Conservation (phyloP, 1,140 invertebrate genomes). For the Pseudachorutes palmiensis region DNA sequence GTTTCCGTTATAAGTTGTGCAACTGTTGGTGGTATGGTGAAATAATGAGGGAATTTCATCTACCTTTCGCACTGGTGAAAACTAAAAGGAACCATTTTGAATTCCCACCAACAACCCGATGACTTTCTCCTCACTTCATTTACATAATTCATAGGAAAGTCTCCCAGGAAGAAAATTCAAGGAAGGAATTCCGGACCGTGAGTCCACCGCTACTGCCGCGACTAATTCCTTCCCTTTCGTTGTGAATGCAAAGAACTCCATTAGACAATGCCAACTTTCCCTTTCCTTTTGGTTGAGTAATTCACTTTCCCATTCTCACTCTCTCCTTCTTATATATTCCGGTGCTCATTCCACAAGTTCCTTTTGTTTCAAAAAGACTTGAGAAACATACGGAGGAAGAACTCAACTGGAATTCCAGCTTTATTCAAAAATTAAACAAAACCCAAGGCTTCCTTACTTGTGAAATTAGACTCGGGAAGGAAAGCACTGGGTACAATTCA, state of each 20-base stretch:
- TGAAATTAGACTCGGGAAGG: too few species aligned
- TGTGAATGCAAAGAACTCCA: neutral
- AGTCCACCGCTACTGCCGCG: neutral
- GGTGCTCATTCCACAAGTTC: neutral
- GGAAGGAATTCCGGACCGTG: slow-evolving; percentile 5
- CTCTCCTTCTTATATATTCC: neutral
- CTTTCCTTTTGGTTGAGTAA: neutral
- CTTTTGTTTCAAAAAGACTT: neutral
- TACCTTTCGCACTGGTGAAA: too few species aligned
- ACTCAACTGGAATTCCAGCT: neutral
- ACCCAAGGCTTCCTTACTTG: neutral
- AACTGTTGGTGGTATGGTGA: neutral
- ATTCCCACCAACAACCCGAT: neutral
- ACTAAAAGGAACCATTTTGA: too few species aligned
- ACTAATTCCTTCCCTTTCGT: slow-evolving; percentile 2
- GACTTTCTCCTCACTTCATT: neutral
- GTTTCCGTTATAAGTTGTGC: neutral
- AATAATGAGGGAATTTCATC: neutral
- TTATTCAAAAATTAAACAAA: slow-evolving; percentile 1
- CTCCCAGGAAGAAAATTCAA: slow-evolving; percentile 3
- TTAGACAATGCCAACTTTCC: neutral
- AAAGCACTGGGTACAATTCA: too few species aligned
- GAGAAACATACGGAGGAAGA: neutral
- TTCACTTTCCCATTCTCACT: slow-evolving; percentile 6
- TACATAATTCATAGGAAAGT: slow-evolving; percentile 6